phyloP scores from a whole-genome alignment of 1,140 invertebrate species.

The Mactra quadrangularis region DNA sequence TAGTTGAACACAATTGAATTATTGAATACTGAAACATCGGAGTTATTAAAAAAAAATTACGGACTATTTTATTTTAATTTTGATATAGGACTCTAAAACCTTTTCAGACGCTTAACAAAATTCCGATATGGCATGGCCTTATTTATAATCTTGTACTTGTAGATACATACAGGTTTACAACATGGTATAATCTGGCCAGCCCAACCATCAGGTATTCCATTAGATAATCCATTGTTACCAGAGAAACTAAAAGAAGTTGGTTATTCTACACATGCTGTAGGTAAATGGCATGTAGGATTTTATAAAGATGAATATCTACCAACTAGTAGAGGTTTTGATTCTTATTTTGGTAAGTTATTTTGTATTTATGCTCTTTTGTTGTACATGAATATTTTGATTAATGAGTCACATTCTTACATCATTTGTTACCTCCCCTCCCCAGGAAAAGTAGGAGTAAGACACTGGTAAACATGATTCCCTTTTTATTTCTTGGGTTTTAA shows the following conservation, averaged over 20 bases:
- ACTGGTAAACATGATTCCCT: no score
- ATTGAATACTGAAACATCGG: no score
- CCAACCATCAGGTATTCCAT: slow-evolving; percentile 78
- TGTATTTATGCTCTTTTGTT: neutral
- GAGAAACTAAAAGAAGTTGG: slow-evolving; percentile 76
- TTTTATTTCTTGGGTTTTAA: no score
- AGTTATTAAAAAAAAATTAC: no score
- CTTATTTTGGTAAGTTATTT: slow-evolving; percentile 77
- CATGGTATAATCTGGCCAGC: slow-evolving; percentile 74
- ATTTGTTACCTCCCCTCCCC: no score
- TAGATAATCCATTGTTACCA: slow-evolving; percentile 79
- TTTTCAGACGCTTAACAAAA: no score
- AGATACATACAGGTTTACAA: slow-evolving; percentile 78
- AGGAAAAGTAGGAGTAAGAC: no score
- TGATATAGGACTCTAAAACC: neutral
- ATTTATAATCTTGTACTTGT: no score
- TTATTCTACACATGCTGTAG: slow-evolving; percentile 81
- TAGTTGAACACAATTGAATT: no score
- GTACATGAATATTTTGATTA: no score
- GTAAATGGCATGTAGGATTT: slow-evolving; percentile 84
- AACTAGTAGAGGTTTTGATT: slow-evolving; percentile 81
- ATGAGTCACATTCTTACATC: no score
- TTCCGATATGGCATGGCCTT: no score
- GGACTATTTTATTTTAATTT: neutral
- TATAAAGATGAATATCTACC: slow-evolving; percentile 80